A percentile compares a stretch with the other conserved stretches of the same genome.
These are phyloP conservation scores for Theonella swinhoei DNA, from an alignment of 37 sponge, comb jelly and placozoan genomes.

Conservation along the genomic window DNA sequence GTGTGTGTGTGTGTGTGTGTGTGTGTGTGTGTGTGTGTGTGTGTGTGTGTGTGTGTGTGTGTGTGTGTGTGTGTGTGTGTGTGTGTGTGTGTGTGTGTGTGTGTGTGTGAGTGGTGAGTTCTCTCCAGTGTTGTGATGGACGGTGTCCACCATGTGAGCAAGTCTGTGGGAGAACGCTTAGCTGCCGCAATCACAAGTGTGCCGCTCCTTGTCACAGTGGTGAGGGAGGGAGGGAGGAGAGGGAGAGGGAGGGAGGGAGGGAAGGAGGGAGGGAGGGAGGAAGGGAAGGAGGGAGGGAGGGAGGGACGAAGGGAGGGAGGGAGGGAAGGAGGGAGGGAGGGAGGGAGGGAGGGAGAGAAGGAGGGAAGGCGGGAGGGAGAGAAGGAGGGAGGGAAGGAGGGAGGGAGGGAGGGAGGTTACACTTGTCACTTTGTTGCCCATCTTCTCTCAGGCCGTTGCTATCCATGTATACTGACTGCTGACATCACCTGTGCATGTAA, in stretches of 20 bases:
- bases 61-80: too few species aligned
- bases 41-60: too few species aligned
- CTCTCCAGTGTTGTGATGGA: slow-evolving; percentile 86
- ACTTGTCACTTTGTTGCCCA: too few species aligned
- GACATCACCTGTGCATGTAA: slow-evolving; percentile 81
- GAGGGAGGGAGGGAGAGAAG: background rate
- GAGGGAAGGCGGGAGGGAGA: slow-evolving; percentile 26
- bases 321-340: slow-evolving; percentile 27
- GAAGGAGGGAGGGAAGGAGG: background rate
- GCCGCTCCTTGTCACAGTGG: slow-evolving; percentile 83
- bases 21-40: too few species aligned
- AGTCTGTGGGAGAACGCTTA: slow-evolving; percentile 69
- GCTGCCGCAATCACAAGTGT: slow-evolving; percentile 93
- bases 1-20: too few species aligned
- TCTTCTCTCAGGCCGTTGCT: slow-evolving; percentile 93
- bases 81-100: too few species aligned
- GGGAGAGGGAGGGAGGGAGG: background rate
- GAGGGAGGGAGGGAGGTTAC: background rate
- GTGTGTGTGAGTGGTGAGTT: too few species aligned
- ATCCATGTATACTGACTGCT: slow-evolving; percentile 82
- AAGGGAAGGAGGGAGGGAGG: too few species aligned
- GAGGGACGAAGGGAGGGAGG: background rate
- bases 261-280: background rate
- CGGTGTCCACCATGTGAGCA: slow-evolving; percentile 89
- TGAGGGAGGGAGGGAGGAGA: background rate